Evolutionary conservation across 2,113 vertebrate species (phyloP).

Genomic region (Rissa tridactyla): DNA sequence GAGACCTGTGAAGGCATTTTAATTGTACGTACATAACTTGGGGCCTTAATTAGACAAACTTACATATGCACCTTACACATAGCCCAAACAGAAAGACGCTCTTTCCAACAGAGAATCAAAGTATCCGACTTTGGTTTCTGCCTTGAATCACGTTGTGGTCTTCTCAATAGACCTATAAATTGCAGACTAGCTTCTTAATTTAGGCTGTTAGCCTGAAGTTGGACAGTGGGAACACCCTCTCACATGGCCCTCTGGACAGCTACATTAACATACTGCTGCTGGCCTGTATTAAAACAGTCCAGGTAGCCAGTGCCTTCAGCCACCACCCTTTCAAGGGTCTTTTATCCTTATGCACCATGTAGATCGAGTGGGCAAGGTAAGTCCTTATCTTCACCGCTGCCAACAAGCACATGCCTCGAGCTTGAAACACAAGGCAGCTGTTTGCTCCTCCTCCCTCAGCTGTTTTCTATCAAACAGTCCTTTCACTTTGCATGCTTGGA

Average conservation of each 20-base stretch:
- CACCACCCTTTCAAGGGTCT: not conserved
- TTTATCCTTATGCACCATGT: not conserved
- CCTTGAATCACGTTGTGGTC: not conserved
- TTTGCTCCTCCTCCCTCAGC: not conserved
- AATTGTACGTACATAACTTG: fast-evolving
- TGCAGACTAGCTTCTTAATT: not conserved
- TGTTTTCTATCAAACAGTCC: not conserved
- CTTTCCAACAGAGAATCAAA: not conserved
- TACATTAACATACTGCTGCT: not conserved
- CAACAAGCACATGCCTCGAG: not conserved
- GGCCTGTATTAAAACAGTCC: not conserved
- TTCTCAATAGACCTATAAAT: not conserved
- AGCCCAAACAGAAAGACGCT: fast-evolving
- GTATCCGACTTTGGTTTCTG: not conserved
- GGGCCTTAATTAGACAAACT: not conserved
- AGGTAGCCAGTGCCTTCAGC: not conserved
- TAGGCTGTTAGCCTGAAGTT: not conserved
- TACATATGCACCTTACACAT: not conserved
- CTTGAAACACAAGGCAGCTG: not conserved
- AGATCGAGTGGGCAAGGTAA: not conserved
- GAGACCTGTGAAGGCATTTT: not conserved
- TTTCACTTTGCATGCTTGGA: not conserved
- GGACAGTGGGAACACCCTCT: not conserved
- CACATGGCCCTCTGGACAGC: too few species aligned
- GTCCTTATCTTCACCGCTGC: not conserved